Evolutionary conservation across 1,140 invertebrate genomes (phyloP).

Genomic region (Pemphigus obesinymphae): DNA sequence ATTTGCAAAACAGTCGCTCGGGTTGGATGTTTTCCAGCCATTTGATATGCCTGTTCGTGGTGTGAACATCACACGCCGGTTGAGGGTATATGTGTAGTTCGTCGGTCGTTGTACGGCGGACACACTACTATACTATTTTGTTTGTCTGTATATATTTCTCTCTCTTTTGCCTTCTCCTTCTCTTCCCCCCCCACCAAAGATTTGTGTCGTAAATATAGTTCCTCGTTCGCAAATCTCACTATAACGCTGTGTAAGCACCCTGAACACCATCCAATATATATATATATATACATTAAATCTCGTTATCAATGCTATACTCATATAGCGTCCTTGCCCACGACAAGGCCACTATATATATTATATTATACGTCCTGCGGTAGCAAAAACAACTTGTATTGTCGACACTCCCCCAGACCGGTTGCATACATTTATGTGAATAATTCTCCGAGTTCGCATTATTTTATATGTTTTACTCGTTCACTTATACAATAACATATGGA

Average conservation of each 20-base stretch:
- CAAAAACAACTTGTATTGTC: too few species aligned
- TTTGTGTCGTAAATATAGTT: background rate
- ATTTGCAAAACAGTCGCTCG: background rate
- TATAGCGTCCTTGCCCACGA: too few species aligned
- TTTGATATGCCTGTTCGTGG: background rate
- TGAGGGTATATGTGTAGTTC: background rate
- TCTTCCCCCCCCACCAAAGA: background rate
- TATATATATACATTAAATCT: too few species aligned
- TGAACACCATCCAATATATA: background rate
- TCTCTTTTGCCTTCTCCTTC: background rate
- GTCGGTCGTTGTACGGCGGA: too few species aligned
- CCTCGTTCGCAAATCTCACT: background rate
- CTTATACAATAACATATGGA: too few species aligned
- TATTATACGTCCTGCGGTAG: too few species aligned
- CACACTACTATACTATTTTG: too few species aligned
- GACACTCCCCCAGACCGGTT: too few species aligned
- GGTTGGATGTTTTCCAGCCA: background rate
- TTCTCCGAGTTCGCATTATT: too few species aligned
- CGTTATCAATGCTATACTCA: background rate
- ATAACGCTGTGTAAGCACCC: background rate
- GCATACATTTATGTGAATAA: too few species aligned
- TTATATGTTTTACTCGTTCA: too few species aligned
- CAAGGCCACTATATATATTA: background rate
- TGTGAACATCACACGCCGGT: background rate
- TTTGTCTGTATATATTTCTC: background rate